Evolutionary conservation across 2,113 vertebrate genomes (phyloP).

Genomic region (Gambusia affinis): DNA sequence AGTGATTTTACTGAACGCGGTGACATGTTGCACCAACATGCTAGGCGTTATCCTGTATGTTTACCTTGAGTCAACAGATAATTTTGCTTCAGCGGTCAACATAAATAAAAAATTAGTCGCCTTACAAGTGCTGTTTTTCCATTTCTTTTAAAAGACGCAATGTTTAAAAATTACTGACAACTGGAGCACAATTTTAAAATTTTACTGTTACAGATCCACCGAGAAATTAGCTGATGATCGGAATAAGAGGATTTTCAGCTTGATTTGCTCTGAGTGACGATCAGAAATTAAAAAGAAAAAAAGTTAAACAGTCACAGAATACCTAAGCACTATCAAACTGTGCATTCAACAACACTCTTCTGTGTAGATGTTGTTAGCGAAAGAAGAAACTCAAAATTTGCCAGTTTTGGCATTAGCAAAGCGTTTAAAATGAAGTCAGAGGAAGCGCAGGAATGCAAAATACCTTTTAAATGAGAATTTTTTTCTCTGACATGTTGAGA

Average conservation of each 20-base stretch:
- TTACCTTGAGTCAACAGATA: neutral
- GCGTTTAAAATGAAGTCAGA: too few species aligned
- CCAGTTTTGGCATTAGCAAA: too few species aligned
- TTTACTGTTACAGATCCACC: neutral
- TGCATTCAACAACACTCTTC: too few species aligned
- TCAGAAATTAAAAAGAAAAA: neutral
- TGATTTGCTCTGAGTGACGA: neutral
- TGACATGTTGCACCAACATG: neutral
- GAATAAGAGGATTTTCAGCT: neutral
- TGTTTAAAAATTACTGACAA: neutral
- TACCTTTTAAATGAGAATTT: too few species aligned
- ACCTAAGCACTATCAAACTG: too few species aligned
- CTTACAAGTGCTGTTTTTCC: neutral
- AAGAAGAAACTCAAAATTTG: too few species aligned
- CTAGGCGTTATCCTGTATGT: neutral
- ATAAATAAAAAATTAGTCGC: neutral
- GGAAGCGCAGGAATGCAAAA: too few species aligned
- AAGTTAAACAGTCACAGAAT: too few species aligned
- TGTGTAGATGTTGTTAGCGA: too few species aligned
- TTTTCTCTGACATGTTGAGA: too few species aligned
- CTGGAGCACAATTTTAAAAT: neutral
- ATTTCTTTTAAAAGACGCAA: neutral
- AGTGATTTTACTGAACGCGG: neutral
- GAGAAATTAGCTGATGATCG: neutral
- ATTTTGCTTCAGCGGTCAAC: neutral